These are phyloP conservation scores for Onychostruthus taczanowskii DNA, from an alignment of 2,113 vertebrate species.

Conservation along the genomic window DNA sequence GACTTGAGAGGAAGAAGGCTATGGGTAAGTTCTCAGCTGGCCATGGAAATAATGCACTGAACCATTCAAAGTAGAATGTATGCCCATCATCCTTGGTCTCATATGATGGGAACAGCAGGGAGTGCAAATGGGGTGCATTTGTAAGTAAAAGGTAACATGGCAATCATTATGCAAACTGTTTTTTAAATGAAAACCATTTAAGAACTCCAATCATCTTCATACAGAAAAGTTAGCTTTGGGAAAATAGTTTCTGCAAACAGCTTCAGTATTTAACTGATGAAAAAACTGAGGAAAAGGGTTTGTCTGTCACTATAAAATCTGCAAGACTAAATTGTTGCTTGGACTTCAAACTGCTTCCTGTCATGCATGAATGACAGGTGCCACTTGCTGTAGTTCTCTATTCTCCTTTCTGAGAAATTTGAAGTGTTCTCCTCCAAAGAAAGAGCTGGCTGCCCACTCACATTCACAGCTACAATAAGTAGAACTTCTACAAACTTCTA, in stretches of 20 bases:
- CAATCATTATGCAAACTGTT: neutral
- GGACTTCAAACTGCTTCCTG: constrained; percentile 47
- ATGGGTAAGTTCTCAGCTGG: neutral
- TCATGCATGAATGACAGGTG: constrained; percentile 45
- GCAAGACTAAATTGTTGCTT: constrained; percentile 5
- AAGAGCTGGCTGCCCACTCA: constrained; percentile 3
- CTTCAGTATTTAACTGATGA: neutral
- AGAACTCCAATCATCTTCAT: neutral
- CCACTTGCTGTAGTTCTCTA: constrained; percentile 5
- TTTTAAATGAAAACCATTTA: neutral
- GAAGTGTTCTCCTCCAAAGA: neutral
- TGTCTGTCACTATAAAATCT: constrained; percentile 21
- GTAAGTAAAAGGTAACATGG: neutral
- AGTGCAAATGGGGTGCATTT: neutral
- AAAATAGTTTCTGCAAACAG: neutral
- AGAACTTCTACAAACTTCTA: neutral
- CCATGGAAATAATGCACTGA: neutral
- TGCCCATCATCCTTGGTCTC: neutral
- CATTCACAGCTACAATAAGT: neutral
- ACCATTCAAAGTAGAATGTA: neutral
- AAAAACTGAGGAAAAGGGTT: neutral
- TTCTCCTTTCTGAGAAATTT: neutral
- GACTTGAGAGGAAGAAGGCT: neutral
- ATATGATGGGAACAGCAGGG: neutral
- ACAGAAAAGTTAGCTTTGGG: neutral